phyloP scores from a whole-genome alignment of 2,797 vertebrate species.

The Octomys mimax region DNA sequence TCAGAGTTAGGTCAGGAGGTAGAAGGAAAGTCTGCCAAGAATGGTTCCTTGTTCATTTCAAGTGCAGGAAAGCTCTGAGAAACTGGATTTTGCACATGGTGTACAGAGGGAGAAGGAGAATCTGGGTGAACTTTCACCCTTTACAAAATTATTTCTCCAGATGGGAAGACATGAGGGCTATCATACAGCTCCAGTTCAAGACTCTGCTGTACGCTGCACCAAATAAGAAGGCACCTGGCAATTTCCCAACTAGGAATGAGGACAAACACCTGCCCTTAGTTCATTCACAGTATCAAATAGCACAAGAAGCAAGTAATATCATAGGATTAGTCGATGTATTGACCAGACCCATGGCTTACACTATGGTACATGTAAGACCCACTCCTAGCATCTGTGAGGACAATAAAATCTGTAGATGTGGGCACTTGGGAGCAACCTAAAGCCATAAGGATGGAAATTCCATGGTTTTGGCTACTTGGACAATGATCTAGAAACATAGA shows the following conservation, averaged over 20 bases:
- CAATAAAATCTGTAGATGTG: neutral
- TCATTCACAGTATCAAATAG: neutral
- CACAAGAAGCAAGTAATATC: neutral
- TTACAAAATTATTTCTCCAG: conserved; percentile 13
- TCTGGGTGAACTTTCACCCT: conserved; percentile 2
- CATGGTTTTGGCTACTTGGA: neutral
- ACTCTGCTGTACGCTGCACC: neutral
- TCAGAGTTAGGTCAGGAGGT: conserved; percentile 39
- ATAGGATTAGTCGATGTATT: fast-evolving
- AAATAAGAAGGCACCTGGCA: neutral
- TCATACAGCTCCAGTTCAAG: neutral
- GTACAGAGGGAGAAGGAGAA: neutral
- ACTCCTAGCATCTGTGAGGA: neutral
- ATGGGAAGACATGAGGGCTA: neutral
- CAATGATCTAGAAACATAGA: neutral
- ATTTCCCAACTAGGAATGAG: neutral
- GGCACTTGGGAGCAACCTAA: neutral
- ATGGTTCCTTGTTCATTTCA: conserved; percentile 35
- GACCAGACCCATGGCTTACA: neutral
- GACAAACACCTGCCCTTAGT: neutral
- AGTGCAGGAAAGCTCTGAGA: neutral
- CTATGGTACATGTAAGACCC: too few species aligned
- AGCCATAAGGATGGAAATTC: neutral
- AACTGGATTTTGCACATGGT: neutral
- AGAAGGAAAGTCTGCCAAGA: conserved; percentile 18